A percentile compares a stretch with the other conserved stretches of the same genome.
These are phyloP conservation scores for Chrysolina haemoptera DNA, from an alignment of 2,888 invertebrate species.

Conservation along the genomic window DNA sequence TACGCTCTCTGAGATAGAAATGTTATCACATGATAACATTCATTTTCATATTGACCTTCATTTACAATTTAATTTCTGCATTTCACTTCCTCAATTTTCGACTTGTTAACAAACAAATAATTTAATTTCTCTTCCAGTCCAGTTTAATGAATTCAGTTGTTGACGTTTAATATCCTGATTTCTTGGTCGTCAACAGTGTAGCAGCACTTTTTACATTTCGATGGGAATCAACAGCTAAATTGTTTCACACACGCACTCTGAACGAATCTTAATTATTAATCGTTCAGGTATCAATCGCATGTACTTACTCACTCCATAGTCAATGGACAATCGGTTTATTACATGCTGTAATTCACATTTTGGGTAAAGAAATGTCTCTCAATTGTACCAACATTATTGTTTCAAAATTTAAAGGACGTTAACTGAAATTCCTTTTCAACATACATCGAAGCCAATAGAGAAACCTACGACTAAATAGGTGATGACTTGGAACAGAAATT, in stretches of 20 bases:
- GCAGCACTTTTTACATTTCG: constrained; percentile 23
- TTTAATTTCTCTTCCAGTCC: constrained; percentile 20
- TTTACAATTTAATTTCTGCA: constrained; percentile 6
- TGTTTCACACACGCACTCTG: constrained; percentile 35
- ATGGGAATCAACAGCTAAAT: constrained; percentile 33
- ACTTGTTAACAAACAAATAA: constrained; percentile 12
- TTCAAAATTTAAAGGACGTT: no score
- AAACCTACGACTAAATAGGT: no score
- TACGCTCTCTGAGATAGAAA: no score
- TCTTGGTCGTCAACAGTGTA: constrained; percentile 8
- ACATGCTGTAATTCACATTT: background rate
- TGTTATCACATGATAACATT: background rate
- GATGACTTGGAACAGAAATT: no score
- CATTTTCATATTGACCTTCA: background rate
- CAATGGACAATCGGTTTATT: background rate
- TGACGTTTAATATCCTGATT: constrained; percentile 27
- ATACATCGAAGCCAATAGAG: no score
- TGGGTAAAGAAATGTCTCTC: background rate
- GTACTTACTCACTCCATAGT: constrained; percentile 12
- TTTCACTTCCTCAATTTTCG: constrained; percentile 27
- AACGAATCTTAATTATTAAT: constrained; percentile 27
- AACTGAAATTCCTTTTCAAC: no score
- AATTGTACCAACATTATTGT: no score
- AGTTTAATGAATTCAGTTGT: constrained; percentile 18
- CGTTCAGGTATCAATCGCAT: constrained; percentile 34